A percentile compares a stretch with the other conserved stretches of the same genome.
Conservation (phyloP, 2,888 invertebrate species). For the Apotomis turbidana region DNA sequence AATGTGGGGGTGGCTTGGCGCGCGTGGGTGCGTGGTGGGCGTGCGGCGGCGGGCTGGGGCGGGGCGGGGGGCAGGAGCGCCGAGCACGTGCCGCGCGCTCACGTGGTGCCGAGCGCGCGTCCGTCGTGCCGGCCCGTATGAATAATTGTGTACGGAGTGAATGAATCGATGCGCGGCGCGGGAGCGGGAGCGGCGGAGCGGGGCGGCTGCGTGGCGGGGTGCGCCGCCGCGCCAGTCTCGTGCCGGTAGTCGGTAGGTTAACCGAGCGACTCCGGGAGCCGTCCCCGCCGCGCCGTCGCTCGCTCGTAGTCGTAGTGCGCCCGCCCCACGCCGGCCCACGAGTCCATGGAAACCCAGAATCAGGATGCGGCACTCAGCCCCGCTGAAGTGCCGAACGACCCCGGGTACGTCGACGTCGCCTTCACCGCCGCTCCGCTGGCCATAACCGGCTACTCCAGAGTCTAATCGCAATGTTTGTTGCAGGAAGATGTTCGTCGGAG, state of each 20-base stretch:
- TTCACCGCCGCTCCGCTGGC: constrained; percentile 46
- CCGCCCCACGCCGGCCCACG: constrained; percentile 71
- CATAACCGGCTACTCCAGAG: constrained; percentile 52
- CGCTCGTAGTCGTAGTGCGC: constrained; percentile 85
- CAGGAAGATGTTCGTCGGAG: constrained; percentile 99
- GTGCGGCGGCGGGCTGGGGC: constrained; percentile 54
- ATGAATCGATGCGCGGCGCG: constrained; percentile 80
- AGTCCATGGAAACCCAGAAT: constrained; percentile 89
- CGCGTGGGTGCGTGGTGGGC: constrained; percentile 58
- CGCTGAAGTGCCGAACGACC: constrained; percentile 97
- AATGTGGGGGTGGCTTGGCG: constrained; percentile 53
- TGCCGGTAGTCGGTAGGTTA: constrained; percentile 89
- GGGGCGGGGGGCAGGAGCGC: constrained; percentile 54
- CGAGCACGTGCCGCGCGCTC: constrained; percentile 80
- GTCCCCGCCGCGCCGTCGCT: constrained; percentile 84
- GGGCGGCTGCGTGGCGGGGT: constrained; percentile 71
- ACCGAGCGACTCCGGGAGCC: constrained; percentile 86
- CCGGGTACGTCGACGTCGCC: constrained; percentile 87
- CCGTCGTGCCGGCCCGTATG: constrained; percentile 77
- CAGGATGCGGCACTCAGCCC: constrained; percentile 93
- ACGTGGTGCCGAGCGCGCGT: constrained; percentile 73
- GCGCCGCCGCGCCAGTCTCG: constrained; percentile 85
- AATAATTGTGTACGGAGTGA: constrained; percentile 82
- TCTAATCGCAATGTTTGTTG: constrained; percentile 86
- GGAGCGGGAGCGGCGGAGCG: constrained; percentile 61